Conservation (phyloP, 2,113 vertebrate species). For the Tachysurus vachellii region DNA sequence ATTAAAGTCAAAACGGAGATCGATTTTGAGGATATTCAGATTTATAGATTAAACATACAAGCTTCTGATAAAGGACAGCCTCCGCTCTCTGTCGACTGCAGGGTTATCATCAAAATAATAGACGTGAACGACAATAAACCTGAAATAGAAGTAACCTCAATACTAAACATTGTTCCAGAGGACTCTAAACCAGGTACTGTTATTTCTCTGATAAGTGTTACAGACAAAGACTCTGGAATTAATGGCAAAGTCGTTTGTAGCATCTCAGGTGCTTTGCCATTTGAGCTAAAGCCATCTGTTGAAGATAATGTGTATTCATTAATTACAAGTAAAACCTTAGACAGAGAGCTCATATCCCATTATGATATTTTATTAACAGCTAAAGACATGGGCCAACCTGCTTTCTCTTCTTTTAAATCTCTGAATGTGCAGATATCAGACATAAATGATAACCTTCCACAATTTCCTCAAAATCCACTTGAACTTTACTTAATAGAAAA, state of each 20-base stretch:
- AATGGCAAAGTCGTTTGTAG: slow-evolving; percentile 67
- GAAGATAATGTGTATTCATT: slow-evolving; percentile 69
- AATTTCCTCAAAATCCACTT: slow-evolving; percentile 47
- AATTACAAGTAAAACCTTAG: slow-evolving; percentile 56
- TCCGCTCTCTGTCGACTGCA: slow-evolving; percentile 32
- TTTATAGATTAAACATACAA: slow-evolving; percentile 49
- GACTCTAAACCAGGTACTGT: slow-evolving; percentile 67
- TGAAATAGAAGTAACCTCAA: slow-evolving; percentile 51
- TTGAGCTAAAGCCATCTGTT: slow-evolving; percentile 69
- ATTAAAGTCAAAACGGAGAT: slow-evolving; percentile 59
- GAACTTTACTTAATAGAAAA: slow-evolving; percentile 64
- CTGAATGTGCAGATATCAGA: slow-evolving; percentile 54
- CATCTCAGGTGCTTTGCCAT: slow-evolving; percentile 61
- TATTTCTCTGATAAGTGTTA: slow-evolving; percentile 69
- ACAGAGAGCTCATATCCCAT: slow-evolving; percentile 56
- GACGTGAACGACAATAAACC: slow-evolving; percentile 56
- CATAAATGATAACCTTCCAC: slow-evolving; percentile 60
- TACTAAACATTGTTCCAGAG: slow-evolving; percentile 56
- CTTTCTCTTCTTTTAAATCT: slow-evolving; percentile 47
- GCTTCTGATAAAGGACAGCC: slow-evolving; percentile 52
- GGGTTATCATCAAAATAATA: slow-evolving; percentile 50
- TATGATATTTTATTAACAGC: slow-evolving; percentile 65
- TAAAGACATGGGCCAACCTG: slow-evolving; percentile 53
- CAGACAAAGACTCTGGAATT: slow-evolving; percentile 68
- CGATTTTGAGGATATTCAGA: slow-evolving; percentile 62